phyloP scores from a whole-genome alignment of 2,888 invertebrate genomes.

The Halocaridina rubra region DNA sequence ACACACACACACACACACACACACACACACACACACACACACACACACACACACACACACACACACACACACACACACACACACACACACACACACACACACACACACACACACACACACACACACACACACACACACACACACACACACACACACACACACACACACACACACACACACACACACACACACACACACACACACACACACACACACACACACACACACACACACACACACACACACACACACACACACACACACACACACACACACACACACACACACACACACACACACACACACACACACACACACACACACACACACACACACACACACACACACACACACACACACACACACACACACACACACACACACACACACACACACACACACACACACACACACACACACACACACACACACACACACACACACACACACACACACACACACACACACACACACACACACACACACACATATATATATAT shows the following conservation, averaged over 20 bases:
- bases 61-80: not conserved
- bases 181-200: not conserved
- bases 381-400: not conserved
- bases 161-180: not conserved
- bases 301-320: not conserved
- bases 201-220: not conserved
- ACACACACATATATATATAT: not conserved
- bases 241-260: not conserved
- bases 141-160: not conserved
- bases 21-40: not conserved
- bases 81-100: not conserved
- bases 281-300: not conserved
- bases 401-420: not conserved
- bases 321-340: not conserved
- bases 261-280: not conserved
- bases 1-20: not conserved
- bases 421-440: not conserved
- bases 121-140: not conserved
- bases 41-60: not conserved
- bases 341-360: not conserved
- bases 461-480: not conserved
- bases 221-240: not conserved
- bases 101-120: not conserved
- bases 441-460: not conserved
- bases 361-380: not conserved